phyloP scores from a whole-genome alignment of 2,888 invertebrate genomes.

The Octonoba sinensis region DNA sequence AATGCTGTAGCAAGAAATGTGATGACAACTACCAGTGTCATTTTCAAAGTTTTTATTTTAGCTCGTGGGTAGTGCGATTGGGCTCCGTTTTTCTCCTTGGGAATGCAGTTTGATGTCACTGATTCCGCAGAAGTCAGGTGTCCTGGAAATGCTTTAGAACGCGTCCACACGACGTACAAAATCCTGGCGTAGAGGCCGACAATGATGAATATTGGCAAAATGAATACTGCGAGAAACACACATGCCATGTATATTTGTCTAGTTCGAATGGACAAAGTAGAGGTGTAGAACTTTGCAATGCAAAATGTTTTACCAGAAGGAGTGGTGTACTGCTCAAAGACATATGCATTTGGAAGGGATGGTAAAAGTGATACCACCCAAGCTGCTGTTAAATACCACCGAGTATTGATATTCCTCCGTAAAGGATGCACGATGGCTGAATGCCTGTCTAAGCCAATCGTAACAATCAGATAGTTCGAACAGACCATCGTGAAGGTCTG shows the following conservation, averaged over 20 bases:
- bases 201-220: conserved; percentile 49
- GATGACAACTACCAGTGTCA: conserved; percentile 71
- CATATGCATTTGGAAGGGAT: conserved; percentile 52
- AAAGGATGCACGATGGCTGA: conserved; percentile 71
- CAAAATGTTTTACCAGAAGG: conserved; percentile 46
- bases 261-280: conserved; percentile 4
- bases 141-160: conserved; percentile 11
- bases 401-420: conserved; percentile 14
- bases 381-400: conserved; percentile 14
- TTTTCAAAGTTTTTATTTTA: conserved; percentile 71
- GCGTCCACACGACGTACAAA: conserved; percentile 40
- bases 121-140: conserved; percentile 25
- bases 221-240: conserved; percentile 53
- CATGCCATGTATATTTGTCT: conserved; percentile 56
- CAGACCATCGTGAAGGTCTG: conserved; percentile 71
- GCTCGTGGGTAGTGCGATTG: conserved; percentile 68
- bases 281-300: conserved; percentile 57
- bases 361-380: conserved; percentile 51
- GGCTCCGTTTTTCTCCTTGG: neutral
- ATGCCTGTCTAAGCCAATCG: conserved; percentile 71
- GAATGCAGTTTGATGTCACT: neutral
- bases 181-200: conserved; percentile 43
- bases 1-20: conserved; percentile 70
- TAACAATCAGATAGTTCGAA: conserved; percentile 71
- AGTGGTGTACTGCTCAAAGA: conserved; percentile 36